Percentiles rank a stretch among this genome's conserved stretches.
Evolutionary conservation across 2,797 vertebrate genomes (phyloP).

Genomic region (Pseudochaenichthys georgianus): DNA sequence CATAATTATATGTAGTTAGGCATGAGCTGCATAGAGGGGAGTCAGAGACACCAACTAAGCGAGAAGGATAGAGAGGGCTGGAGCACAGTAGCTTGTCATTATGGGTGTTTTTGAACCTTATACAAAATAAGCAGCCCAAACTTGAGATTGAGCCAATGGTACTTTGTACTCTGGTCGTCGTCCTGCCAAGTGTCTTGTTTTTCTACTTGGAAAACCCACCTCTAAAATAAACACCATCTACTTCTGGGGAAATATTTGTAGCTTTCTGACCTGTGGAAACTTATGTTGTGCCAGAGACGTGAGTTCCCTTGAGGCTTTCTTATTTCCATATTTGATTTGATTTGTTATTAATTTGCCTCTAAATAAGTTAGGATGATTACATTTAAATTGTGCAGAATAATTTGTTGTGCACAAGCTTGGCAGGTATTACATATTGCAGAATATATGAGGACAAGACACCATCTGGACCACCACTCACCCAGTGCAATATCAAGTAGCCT

Average conservation of each 20-base stretch:
- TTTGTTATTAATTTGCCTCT: constrained; percentile 1
- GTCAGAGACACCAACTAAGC: constrained; percentile 59
- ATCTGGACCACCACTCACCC: background rate
- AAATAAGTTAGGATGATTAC: constrained; percentile 13
- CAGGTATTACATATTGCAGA: constrained; percentile 4
- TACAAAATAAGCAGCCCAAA: constrained; percentile 79
- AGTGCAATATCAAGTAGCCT: constrained; percentile 10
- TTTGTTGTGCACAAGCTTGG: constrained; percentile 22
- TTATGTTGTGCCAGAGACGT: constrained; percentile 27
- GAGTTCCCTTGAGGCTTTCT: constrained; percentile 7
- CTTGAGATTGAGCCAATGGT: constrained; percentile 61
- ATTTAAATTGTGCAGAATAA: constrained; percentile 25
- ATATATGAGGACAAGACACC: constrained; percentile 23
- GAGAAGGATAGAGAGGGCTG: constrained; percentile 58
- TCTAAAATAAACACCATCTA: constrained; percentile 71
- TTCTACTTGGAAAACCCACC: constrained; percentile 66
- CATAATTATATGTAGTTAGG: constrained; percentile 86
- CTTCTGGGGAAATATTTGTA: constrained; percentile 56
- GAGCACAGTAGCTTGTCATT: constrained; percentile 84
- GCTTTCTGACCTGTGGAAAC: constrained; percentile 60
- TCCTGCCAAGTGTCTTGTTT: constrained; percentile 69
- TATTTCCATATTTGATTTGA: constrained; percentile 11
- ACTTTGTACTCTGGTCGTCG: constrained; percentile 48
- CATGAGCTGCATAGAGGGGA: constrained; percentile 66
- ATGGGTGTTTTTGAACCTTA: constrained; percentile 85